Evolutionary conservation across 2,888 invertebrate species (phyloP), one percentile per base, ranked within the genome.

Genomic region (Parasteatoda lunata): DNA sequence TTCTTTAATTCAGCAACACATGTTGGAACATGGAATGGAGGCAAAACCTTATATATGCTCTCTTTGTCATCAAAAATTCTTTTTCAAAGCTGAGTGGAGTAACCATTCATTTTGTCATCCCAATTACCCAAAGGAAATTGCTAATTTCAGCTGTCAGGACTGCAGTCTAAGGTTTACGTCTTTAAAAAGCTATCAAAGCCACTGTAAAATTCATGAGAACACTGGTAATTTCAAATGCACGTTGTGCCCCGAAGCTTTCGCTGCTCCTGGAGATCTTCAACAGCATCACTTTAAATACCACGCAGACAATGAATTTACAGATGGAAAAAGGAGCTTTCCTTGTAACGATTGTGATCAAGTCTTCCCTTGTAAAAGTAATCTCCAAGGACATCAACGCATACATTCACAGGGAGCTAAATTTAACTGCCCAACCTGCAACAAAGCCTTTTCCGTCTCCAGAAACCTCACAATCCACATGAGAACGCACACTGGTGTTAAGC

Each of bases 251-350:
- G 97, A 97, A 91, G 94, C 96, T 73, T 97, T 98, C 91, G 97
- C 98, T 91, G 96, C 96, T 0, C 95, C 96, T 91, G 95, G 96
- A 6, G 95, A 96, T 52, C 96, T 97, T 91, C 93, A 95, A 94
- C 95, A 97, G 0, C 98, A 98, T 91, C 96, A 97, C 90, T 96
- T 96, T 5, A 96, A 96, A 76, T 95, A 96, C 73, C 98, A 98
- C 91, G 96, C 95, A 90, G 95, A 95, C 66, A 81, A 54, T 68
- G 84, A 83, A 30, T 30, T 82, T 8, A 45, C 30, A 15, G 90
- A 91, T 5, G 89, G 88, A 7, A 89, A 88, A 30, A 90, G 90
- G 59, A 77, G 88, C 5, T 92, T 92, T 82, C 89, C 91, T 4
- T 93, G 93, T 89, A 90, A 91, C 5, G 91, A 92, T 69, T 93